Conservation (phyloP, 1,140 invertebrate species). For the Carcinoscorpius rotundicauda region DNA sequence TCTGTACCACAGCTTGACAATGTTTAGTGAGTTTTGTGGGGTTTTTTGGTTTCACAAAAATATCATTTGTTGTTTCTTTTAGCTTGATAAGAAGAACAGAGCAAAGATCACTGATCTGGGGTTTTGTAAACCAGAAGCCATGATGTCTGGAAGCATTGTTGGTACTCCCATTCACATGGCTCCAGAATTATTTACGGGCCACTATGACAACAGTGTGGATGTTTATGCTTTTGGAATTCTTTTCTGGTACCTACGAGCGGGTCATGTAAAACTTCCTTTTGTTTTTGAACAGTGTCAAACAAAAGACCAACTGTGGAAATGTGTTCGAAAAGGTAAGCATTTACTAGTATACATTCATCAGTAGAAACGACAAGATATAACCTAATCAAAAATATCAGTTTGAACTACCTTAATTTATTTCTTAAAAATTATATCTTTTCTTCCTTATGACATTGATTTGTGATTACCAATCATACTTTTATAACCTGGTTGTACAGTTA, state of each 20-base stretch:
- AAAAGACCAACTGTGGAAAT: slow-evolving; percentile 76
- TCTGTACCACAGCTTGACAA: too few relatives aligned
- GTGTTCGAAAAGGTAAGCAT: slow-evolving; percentile 59
- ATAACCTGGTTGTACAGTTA: too few relatives aligned
- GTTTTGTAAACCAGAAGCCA: slow-evolving; percentile 81
- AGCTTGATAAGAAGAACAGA: slow-evolving; percentile 56
- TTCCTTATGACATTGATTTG: too few relatives aligned
- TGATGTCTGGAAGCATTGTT: slow-evolving; percentile 74
- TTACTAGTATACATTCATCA: too few relatives aligned
- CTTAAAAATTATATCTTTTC: too few relatives aligned
- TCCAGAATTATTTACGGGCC: slow-evolving; percentile 66
- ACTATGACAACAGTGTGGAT: slow-evolving; percentile 75
- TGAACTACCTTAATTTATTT: too few relatives aligned
- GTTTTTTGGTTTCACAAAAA: too few relatives aligned
- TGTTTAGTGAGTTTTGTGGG: too few relatives aligned
- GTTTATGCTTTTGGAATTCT: slow-evolving; percentile 84
- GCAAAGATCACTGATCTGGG: slow-evolving; percentile 79
- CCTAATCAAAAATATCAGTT: too few relatives aligned
- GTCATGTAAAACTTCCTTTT: slow-evolving; percentile 60
- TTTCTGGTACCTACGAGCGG: slow-evolving; percentile 83
- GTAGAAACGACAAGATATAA: too few relatives aligned
- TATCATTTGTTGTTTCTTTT: slow-evolving; percentile 18
- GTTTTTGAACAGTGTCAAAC: slow-evolving; percentile 75
- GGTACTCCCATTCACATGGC: slow-evolving; percentile 89
- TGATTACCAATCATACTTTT: too few relatives aligned